phyloP scores from a whole-genome alignment of 2,113 vertebrate species.

The Platysternon megacephalum region DNA sequence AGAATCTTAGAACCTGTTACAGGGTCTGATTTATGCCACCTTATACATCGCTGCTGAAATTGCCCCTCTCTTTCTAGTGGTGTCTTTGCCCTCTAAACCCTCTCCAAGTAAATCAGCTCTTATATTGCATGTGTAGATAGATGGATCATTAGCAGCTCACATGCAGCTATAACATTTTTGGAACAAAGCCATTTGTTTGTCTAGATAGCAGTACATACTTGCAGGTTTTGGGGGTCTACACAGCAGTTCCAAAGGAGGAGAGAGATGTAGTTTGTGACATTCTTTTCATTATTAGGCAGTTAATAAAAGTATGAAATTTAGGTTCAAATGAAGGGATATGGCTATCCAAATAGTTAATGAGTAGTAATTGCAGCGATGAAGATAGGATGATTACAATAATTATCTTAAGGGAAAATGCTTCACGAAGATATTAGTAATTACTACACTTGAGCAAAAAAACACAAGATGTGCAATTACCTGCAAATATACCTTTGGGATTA shows the following conservation, averaged over 20 bases:
- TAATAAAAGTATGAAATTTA: background rate
- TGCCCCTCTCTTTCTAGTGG: background rate
- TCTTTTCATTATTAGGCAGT: background rate
- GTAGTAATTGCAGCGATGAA: background rate
- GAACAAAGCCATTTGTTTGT: background rate
- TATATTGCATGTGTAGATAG: background rate
- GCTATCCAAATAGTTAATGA: background rate
- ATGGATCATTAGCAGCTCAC: background rate
- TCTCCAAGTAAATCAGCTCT: background rate
- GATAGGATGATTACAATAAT: too few relatives aligned
- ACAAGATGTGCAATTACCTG: background rate
- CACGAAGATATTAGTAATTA: background rate
- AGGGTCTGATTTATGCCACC: background rate
- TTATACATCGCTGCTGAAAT: background rate
- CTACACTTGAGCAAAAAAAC: background rate
- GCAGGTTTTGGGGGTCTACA: background rate
- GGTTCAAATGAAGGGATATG: background rate
- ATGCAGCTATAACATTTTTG: background rate
- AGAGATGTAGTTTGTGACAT: background rate
- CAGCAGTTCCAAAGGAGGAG: background rate
- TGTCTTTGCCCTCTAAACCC: slow-evolving; percentile 3
- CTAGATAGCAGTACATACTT: background rate
- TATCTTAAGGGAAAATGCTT: background rate
- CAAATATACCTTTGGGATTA: slow-evolving; percentile 10
- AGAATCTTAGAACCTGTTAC: background rate